Evolutionary conservation across 2,888 invertebrate genomes (phyloP).

Genomic region (Onthophagus sagittarius): DNA sequence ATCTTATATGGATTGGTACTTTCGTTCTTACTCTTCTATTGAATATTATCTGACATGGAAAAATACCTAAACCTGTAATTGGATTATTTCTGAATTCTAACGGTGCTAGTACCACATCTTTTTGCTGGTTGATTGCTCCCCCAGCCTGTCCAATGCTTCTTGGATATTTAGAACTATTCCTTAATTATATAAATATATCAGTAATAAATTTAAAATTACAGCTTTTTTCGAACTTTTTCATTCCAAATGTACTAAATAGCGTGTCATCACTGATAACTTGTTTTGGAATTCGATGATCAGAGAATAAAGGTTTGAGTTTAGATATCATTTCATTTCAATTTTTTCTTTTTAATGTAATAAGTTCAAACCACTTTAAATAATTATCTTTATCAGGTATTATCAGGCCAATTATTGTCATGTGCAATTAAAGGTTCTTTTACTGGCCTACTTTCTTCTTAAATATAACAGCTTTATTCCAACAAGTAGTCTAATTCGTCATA

Average conservation of each 20-base stretch:
- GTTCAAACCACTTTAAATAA: constrained; percentile 3
- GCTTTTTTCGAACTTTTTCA: background rate
- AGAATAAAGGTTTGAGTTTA: background rate
- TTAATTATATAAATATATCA: no score
- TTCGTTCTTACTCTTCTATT: constrained; percentile 7
- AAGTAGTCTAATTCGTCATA: no score
- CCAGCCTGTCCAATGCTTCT: background rate
- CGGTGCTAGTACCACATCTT: background rate
- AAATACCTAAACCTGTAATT: background rate
- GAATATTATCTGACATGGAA: constrained; percentile 2
- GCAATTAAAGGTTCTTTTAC: constrained; percentile 4
- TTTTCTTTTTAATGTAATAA: background rate
- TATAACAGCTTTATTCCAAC: no score
- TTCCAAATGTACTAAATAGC: background rate
- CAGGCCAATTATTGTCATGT: no score
- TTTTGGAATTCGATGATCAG: constrained; percentile 4
- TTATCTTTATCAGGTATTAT: constrained; percentile 1
- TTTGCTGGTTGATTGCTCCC: background rate
- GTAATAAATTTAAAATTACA: constrained; percentile 10
- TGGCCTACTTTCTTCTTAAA: no score
- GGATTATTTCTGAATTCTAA: background rate
- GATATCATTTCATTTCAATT: background rate
- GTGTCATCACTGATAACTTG: background rate
- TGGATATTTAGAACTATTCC: background rate
- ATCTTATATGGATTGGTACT: background rate